Evolutionary conservation across 1,140 invertebrate genomes (phyloP), one percentile per base, ranked within the genome.

Genomic region (Trypoxylus dichotomus): DNA sequence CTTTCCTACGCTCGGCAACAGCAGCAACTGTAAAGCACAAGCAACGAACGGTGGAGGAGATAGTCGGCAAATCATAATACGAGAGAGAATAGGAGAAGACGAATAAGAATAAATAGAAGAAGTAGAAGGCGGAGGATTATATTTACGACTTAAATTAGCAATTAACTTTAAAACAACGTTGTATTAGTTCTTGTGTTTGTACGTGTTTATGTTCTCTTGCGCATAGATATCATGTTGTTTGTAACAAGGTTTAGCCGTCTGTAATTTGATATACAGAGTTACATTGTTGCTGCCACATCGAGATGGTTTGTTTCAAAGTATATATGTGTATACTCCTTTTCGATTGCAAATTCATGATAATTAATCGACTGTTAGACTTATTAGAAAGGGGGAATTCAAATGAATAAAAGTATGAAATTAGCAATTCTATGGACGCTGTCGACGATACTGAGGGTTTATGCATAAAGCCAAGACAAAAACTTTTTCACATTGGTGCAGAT

Each of bases 81-180:
- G 11, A 24, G 60, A 68, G 60, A 25, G 60, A 25, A 27, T 68
- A 29, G 19, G 60, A 37, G 32, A 68, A 68, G 60, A 29, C 60
- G 47, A 68, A 68, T 13, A 68, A 68, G 27, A 68, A 29, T 29
- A 68, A 68, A 68, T 24, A 68, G 60, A 68, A 68, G 27, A 68
- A 68, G 27, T 68, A 10, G 27, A 68, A 68, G 27, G 60, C 60
- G 60, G 11, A 68, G 60, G 60, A 68, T 68, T 68, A 68, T 68
- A 68, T 68, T 68, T 68, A 68, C 60, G 60, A 68, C 60, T 68
- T 68, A 68, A 68, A 68, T 68, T 68, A 29, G 60, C 60, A 68
- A 68, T 68, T 68, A 68, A 68, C 60, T 68, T 68, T 24, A 24
- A 19, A 68, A 68, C 60, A 68, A 68, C 60, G 60, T 68, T 68